Conservation (phyloP, 2,888 invertebrate genomes). For the Parthenolecanium corni region DNA sequence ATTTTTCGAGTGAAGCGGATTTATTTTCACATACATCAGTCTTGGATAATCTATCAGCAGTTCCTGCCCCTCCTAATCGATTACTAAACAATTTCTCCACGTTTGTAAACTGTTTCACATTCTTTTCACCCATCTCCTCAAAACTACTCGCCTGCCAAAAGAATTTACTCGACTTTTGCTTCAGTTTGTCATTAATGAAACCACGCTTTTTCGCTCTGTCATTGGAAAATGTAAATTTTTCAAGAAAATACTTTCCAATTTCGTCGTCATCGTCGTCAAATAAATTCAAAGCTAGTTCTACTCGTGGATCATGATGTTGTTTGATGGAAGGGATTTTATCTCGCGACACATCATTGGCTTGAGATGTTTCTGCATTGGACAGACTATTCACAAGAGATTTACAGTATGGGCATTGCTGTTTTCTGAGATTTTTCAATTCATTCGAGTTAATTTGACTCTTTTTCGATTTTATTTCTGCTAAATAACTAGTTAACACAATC, state of each 20-base stretch:
- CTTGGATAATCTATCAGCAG: no score
- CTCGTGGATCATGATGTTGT: slow-evolving; percentile 13
- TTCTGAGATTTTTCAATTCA: slow-evolving; percentile 6
- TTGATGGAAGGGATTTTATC: not conserved
- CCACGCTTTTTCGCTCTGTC: not conserved
- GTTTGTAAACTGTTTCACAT: slow-evolving; percentile 5
- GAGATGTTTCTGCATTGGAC: not conserved
- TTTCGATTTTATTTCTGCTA: not conserved
- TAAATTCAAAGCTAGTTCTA: slow-evolving; percentile 21
- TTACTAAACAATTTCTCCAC: slow-evolving; percentile 7
- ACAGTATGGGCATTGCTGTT: not conserved
- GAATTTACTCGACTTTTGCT: slow-evolving; percentile 2
- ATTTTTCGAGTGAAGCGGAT: no score
- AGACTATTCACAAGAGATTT: not conserved
- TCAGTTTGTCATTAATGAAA: not conserved
- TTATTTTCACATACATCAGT: no score
- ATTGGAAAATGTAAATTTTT: slow-evolving; percentile 8
- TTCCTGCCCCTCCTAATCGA: not conserved
- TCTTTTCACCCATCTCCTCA: slow-evolving; percentile 14
- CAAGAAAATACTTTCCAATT: slow-evolving; percentile 13
- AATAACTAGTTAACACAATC: slow-evolving; percentile 6
- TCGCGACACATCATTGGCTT: not conserved
- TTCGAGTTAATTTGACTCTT: not conserved
- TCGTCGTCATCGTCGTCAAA: slow-evolving; percentile 17
- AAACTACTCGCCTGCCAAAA: slow-evolving; percentile 11